Evolutionary conservation across 2,888 invertebrate species (phyloP), one percentile per base, ranked within the genome.

Genomic region (Carcina quercana): DNA sequence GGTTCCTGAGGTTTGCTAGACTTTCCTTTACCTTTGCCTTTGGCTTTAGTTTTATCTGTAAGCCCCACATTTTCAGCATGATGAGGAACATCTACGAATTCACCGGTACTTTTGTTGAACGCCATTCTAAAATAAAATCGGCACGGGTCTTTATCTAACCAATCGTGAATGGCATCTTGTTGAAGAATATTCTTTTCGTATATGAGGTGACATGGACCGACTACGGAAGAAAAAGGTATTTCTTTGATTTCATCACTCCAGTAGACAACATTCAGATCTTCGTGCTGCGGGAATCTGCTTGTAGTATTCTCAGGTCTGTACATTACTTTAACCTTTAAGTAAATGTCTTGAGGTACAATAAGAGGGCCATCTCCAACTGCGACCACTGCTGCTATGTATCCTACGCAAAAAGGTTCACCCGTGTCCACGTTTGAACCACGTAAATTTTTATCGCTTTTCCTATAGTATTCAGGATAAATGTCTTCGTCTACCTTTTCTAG

Each of bases 391-490:
- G 85, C 85, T 25, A 95, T 89, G 28, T 88, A 85, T 1, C 88
- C 94, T 6, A 95, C 85, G 46, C 89, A 86, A 64, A 93, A 94
- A 1, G 94, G 93, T 40, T 91, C 89, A 0, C 91, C 90, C 0
- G 91, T 91, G 39, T 90, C 88, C 8, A 85, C 62, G 52, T 93
- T 92, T 0, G 91, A 91, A 0, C 92, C 91, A 47, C 91, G 90
- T 13, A 89, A 64, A 42, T 84, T 86, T 41, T 90, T 90, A 8
- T 87, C 86, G 25, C 86, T 88, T 70, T 94, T 94, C 34, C 94
- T 84, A 61, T 94, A 94, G 50, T 88, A 89, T 64, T 95, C 95
- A 1, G 94, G 90, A 58, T 92, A 94, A 17, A 89, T 59, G n/a
- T 88, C 86, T 60, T 92, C 91, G 65, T 94, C 91, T 1, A 89